Conservation (phyloP, 2,888 invertebrate species). For the Andrena praecox region DNA sequence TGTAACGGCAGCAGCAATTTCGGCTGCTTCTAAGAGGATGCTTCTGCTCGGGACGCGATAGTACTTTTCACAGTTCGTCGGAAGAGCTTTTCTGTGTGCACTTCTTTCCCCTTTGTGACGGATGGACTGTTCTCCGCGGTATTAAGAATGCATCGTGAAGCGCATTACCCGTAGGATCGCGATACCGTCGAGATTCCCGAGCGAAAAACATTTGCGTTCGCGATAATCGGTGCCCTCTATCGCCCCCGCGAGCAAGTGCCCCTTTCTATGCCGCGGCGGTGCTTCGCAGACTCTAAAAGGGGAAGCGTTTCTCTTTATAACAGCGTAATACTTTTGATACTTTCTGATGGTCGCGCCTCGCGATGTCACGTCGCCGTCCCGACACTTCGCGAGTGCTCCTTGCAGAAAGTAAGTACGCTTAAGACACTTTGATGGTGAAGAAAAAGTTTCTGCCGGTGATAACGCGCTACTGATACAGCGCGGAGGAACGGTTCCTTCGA, state of each 20-base stretch:
- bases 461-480: neutral
- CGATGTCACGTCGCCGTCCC: neutral
- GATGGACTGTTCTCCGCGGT: slow-evolving; percentile 21
- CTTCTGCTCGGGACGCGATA: neutral
- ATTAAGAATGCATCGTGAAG: slow-evolving; percentile 25
- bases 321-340: slow-evolving; percentile 41
- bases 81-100: slow-evolving; percentile 22
- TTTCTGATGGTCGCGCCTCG: neutral
- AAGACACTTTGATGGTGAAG: neutral
- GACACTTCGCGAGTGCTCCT: slow-evolving; percentile 21
- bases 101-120: slow-evolving; percentile 11
- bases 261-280: neutral
- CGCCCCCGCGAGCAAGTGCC: neutral
- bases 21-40: slow-evolving; percentile 24
- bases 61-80: slow-evolving; percentile 30
- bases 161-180: neutral
- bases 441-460: slow-evolving; percentile 22
- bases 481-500: neutral
- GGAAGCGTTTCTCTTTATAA: slow-evolving; percentile 11
- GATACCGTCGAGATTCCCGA: neutral
- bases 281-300: neutral
- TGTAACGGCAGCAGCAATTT: slow-evolving; percentile 24
- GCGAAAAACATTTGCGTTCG: slow-evolving; percentile 18
- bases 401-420: slow-evolving; percentile 8
- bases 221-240: slow-evolving; percentile 30